A percentile compares a stretch with the other conserved stretches of the same genome.
phyloP scores from a whole-genome alignment of 2,113 vertebrate genomes.

The human (Homo sapiens) region GRCh38 chr14:21492001-21492500 shows the following conservation, averaged over 20 bases:
- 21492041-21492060: not conserved
- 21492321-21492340: slow-evolving; percentile 93
- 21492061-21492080: not conserved
- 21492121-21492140: not conserved
- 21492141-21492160: slow-evolving; percentile 14
- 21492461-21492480: not conserved
- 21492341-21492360: slow-evolving; percentile 90
- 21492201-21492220: slow-evolving; percentile 39
- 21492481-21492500: not conserved
- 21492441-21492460: not conserved
- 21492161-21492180: not conserved
- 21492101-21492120: not conserved
- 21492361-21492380: slow-evolving; percentile 88
- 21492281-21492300: slow-evolving; percentile 85
- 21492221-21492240: not conserved
- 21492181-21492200: not conserved
- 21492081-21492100: not conserved
- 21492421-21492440: slow-evolving; percentile 18
- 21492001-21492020: too few species aligned
- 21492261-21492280: not conserved
- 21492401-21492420: slow-evolving; percentile 11
- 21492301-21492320: slow-evolving; percentile 93
- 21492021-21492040: too few species aligned
- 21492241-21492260: not conserved
- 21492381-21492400: not conserved